phyloP scores from a whole-genome alignment of 2,797 vertebrate genomes.

The Lacerta agilis region DNA sequence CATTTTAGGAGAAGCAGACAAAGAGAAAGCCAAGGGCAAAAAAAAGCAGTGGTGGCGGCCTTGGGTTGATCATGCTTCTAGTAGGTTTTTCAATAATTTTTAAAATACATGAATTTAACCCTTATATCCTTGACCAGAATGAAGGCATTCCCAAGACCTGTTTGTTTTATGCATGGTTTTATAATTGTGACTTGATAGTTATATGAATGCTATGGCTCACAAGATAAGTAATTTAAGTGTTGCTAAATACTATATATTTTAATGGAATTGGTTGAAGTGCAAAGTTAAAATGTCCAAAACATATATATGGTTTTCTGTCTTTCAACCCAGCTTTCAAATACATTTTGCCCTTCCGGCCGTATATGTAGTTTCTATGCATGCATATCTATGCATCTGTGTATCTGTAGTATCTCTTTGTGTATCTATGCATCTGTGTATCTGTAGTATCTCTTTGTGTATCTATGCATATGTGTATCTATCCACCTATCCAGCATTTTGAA shows the following conservation, averaged over 20 bases:
- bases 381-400: not conserved
- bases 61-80: conserved; percentile 99
- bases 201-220: conserved; percentile 14
- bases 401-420: not conserved
- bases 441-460: not conserved
- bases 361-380: not conserved
- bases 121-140: conserved; percentile 99
- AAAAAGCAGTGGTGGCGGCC: conserved; percentile 99
- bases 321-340: not conserved
- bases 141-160: conserved; percentile 73
- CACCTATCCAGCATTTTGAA: not conserved
- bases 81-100: conserved; percentile 97
- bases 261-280: conserved; percentile 2
- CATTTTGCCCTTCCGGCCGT: not conserved
- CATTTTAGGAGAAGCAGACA: conserved; percentile 99
- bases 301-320: not conserved
- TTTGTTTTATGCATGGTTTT: conserved; percentile 81
- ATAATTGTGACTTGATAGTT: conserved; percentile 83
- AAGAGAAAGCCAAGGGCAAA: conserved; percentile 99
- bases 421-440: not conserved
- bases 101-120: conserved; percentile 87
- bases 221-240: conserved; percentile 22
- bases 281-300: not conserved
- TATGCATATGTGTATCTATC: not conserved
- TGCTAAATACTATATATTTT: conserved; percentile 6